These are phyloP conservation scores for Gopherus evgoodei DNA, from an alignment of 2,113 vertebrate genomes.

Conservation along the genomic window DNA sequence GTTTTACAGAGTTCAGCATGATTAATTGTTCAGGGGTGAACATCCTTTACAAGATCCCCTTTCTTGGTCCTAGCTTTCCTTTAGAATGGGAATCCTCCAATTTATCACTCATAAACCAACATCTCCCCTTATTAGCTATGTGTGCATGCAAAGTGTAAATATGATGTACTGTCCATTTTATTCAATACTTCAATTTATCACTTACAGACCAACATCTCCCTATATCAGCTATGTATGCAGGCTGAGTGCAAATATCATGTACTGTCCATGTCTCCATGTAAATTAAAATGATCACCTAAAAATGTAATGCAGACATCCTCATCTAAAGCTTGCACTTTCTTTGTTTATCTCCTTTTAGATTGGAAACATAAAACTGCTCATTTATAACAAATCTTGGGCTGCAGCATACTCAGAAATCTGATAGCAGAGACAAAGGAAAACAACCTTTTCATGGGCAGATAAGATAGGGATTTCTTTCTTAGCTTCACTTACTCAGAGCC, in stretches of 20 bases:
- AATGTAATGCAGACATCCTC: not conserved
- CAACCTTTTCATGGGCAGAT: not conserved
- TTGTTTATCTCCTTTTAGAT: not conserved
- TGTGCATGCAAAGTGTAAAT: not conserved
- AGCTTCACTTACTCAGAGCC: not conserved
- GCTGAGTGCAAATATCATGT: not conserved
- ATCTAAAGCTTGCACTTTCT: not conserved
- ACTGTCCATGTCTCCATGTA: not conserved
- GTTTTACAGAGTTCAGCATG: not conserved
- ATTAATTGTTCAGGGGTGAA: not conserved
- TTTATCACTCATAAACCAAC: not conserved
- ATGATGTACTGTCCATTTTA: not conserved
- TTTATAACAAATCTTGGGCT: not conserved
- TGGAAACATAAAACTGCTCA: not conserved
- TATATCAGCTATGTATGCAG: fast-evolving
- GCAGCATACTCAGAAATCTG: not conserved
- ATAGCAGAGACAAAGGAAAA: not conserved
- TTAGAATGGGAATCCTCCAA: not conserved
- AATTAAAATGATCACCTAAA: not conserved
- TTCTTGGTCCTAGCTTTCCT: not conserved
- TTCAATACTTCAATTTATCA: not conserved
- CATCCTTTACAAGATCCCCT: not conserved
- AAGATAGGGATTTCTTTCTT: not conserved
- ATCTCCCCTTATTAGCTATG: not conserved
- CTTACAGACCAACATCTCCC: not conserved